Evolutionary conservation across 2,888 invertebrate species (phyloP).

Genomic region (Alloscopus bannaensis): DNA sequence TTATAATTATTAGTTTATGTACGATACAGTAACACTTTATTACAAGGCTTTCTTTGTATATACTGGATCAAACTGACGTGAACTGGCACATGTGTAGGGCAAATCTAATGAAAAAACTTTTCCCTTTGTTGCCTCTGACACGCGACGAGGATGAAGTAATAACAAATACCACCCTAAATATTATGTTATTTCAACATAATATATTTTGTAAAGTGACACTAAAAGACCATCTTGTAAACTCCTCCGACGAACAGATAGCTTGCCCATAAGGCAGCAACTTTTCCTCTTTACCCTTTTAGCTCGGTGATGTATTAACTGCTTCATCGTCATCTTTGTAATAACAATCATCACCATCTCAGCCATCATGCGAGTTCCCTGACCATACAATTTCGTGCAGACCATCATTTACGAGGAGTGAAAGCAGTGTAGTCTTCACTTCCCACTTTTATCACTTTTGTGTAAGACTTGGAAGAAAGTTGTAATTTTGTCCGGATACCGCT

Average conservation of each 20-base stretch:
- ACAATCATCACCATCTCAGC: not conserved
- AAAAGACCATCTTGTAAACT: not conserved
- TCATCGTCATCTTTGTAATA: conserved; percentile 27
- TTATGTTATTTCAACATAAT: not conserved
- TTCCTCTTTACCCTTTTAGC: not conserved
- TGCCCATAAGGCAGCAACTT: too few relatives aligned
- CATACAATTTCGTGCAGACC: conserved; percentile 13
- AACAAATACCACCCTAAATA: conserved; percentile 17
- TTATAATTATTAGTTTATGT: too few relatives aligned
- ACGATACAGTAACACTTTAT: too few relatives aligned
- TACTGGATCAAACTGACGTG: too few relatives aligned
- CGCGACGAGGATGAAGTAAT: conserved; percentile 1
- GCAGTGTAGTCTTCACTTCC: not conserved
- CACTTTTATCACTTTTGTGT: too few relatives aligned
- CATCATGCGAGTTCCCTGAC: conserved; percentile 6
- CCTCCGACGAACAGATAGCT: too few relatives aligned
- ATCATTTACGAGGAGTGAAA: conserved; percentile 20
- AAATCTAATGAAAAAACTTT: too few relatives aligned
- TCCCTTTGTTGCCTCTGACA: too few relatives aligned
- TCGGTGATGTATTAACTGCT: not conserved
- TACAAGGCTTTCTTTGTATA: too few relatives aligned
- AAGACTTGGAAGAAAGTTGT: too few relatives aligned
- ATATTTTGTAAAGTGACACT: conserved; percentile 13
- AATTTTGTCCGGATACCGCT: too few relatives aligned
- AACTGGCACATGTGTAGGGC: too few relatives aligned